A percentile compares a stretch with the other conserved stretches of the same genome.
phyloP scores from a whole-genome alignment of 2,888 invertebrate species.

The Drosophila sordidapex region DNA sequence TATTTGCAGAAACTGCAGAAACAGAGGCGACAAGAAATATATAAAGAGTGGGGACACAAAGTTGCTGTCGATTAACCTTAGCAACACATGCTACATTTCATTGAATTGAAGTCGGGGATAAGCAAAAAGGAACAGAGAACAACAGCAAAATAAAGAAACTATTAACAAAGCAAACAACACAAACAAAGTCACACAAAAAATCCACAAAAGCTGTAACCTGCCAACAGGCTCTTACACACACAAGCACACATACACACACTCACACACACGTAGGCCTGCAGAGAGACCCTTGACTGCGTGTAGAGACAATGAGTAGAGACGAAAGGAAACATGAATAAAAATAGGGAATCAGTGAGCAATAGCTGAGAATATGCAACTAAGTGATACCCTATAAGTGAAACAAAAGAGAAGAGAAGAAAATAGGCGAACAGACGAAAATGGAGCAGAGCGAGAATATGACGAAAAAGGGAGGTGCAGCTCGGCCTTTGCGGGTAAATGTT shows the following conservation, averaged over 20 bases:
- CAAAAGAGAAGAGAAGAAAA: background rate
- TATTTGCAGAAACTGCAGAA: constrained; percentile 11
- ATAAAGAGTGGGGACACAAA: background rate
- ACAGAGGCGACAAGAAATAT: background rate
- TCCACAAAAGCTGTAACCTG: constrained; percentile 36
- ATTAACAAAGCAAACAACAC: constrained; percentile 62
- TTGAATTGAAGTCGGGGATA: constrained; percentile 54
- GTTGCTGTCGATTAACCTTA: constrained; percentile 55
- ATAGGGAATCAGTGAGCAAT: background rate
- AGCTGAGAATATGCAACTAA: constrained; percentile 7
- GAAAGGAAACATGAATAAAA: constrained; percentile 6
- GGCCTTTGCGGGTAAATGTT: background rate
- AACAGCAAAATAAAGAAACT: constrained; percentile 43
- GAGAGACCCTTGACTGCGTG: constrained; percentile 1
- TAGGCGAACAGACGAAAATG: background rate
- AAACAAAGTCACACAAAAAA: constrained; percentile 42
- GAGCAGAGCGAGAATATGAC: background rate
- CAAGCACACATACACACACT: background rate
- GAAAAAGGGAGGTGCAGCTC: background rate
- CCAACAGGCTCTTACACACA: constrained; percentile 5
- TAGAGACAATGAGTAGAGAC: constrained; percentile 11
- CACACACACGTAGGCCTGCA: background rate
- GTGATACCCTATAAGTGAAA: background rate
- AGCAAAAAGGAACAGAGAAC: constrained; percentile 10
- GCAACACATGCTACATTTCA: constrained; percentile 65